Evolutionary conservation across 1,140 invertebrate genomes (phyloP).

Genomic region (Thrips palmi): DNA sequence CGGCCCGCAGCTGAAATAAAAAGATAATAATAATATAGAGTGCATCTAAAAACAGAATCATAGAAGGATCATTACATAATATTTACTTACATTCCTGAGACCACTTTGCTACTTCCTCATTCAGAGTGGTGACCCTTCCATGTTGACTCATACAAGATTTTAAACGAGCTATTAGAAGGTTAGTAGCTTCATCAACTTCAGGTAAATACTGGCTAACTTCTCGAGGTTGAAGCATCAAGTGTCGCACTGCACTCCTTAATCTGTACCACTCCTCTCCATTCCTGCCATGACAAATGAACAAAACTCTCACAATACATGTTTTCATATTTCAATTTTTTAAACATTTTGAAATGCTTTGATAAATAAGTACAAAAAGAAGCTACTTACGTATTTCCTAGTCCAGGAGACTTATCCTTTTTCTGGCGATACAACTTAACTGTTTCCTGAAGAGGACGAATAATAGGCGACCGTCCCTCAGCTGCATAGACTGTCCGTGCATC

Average conservation of each 20-base stretch:
- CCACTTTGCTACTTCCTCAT: slow-evolving; percentile 13
- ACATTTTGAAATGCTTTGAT: no score
- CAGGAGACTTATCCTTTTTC: slow-evolving; percentile 26
- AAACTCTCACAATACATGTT: background rate
- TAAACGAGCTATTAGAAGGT: slow-evolving; percentile 23
- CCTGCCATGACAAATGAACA: slow-evolving; percentile 17
- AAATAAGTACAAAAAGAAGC: background rate
- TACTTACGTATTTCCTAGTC: slow-evolving; percentile 33
- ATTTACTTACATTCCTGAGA: slow-evolving; percentile 11
- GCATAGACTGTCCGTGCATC: slow-evolving; percentile 21
- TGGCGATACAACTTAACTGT: slow-evolving; percentile 28
- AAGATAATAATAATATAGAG: no score
- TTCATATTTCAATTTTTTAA: background rate
- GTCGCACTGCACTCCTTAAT: slow-evolving; percentile 24
- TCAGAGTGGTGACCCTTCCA: slow-evolving; percentile 14
- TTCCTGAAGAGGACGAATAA: slow-evolving; percentile 29
- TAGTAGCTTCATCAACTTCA: slow-evolving; percentile 22
- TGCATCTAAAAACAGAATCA: no score
- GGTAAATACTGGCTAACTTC: slow-evolving; percentile 26
- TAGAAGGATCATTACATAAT: background rate
- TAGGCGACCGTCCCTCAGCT: slow-evolving; percentile 28
- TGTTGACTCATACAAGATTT: slow-evolving; percentile 13
- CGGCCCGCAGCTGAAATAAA: slow-evolving; percentile 29
- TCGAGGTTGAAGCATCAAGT: slow-evolving; percentile 27
- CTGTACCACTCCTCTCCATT: slow-evolving; percentile 33